Evolutionary conservation across 1,140 invertebrate species (phyloP), one percentile per base, ranked within the genome.

Genomic region (Trichoplusia ni): DNA sequence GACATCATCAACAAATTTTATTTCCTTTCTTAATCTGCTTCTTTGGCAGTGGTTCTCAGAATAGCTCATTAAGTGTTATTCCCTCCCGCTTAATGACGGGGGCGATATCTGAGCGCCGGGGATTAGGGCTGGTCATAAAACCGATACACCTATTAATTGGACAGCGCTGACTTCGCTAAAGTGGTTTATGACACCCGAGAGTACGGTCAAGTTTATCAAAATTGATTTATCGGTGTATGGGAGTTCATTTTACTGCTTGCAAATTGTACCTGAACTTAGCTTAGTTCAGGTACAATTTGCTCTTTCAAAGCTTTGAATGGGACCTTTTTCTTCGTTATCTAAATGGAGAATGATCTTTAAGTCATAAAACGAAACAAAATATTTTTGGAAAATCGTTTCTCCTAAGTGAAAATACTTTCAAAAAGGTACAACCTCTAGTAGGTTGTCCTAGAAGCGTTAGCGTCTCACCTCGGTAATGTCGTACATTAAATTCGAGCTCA

Each of bases 101-200:
- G 37, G 29, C 40, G 51, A 64, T 64, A 40, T 49, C 18, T 18
- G 61, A 9, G 21, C 14, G 37, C 8, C 16, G 9, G 27, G 37
- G 51, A 54, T 64, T 54, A 54, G 40, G 40, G 25, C 16, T 47
- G 61, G 18, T 46, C 61, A 64, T 64, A 64, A 64, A 64, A 37
- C 37, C 37, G 29, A 64, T 46, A 64, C 61, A 64, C 42, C 38
- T 56, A 64, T 64, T 64, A 64, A 64, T 56, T 56, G 49, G 8
- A 35, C 13, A 4, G 37, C 27, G 19, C 61, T 16, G 18, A 25
- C 38, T 25, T 56, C 35, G 35, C 19, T 51, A 64, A 64, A 46
- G 21, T 31, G 11, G n/a, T 60, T 27, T 38, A 51, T 18, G 19
- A n/a, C 2, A 35, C n/a, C 47, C 16, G 16, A 16, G 18, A 8